A percentile compares a stretch with the other conserved stretches of the same genome.
phyloP scores from a whole-genome alignment of 2,113 vertebrate genomes.

The Ellobius talpinus region DNA sequence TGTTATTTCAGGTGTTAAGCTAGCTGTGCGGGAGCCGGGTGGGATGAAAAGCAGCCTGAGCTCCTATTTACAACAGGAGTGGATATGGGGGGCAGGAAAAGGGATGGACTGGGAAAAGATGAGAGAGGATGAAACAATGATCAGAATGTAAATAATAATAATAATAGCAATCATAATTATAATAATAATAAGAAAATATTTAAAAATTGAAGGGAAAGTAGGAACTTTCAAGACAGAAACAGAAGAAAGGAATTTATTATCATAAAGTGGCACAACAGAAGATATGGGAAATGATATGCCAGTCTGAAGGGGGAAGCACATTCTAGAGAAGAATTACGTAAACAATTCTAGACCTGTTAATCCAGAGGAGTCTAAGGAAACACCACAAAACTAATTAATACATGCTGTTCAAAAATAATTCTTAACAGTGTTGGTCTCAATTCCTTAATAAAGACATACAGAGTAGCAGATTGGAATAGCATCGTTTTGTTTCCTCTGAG shows the following conservation, averaged over 20 bases:
- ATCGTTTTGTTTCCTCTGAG: background rate
- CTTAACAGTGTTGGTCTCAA: background rate
- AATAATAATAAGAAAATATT: too few species aligned
- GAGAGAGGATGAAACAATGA: too few species aligned
- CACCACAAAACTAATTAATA: background rate
- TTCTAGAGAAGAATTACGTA: background rate
- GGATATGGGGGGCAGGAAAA: too few species aligned
- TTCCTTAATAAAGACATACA: background rate
- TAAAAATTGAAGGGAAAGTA: background rate
- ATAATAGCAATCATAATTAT: too few species aligned
- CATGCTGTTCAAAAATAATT: background rate
- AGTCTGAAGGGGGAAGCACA: background rate
- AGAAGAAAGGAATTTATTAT: background rate
- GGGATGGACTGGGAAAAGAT: too few species aligned
- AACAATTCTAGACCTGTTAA: background rate
- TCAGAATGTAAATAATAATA: too few species aligned
- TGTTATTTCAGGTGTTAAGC: too few species aligned
- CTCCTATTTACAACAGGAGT: too few species aligned
- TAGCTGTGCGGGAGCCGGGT: too few species aligned
- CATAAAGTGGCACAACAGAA: background rate
- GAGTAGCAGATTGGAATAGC: background rate
- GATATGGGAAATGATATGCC: background rate
- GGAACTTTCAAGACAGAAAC: background rate
- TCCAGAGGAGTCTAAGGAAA: background rate
- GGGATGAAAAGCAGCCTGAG: too few species aligned